Conservation (phyloP, 2,113 vertebrate species). For the Cynocephalus volans region DNA sequence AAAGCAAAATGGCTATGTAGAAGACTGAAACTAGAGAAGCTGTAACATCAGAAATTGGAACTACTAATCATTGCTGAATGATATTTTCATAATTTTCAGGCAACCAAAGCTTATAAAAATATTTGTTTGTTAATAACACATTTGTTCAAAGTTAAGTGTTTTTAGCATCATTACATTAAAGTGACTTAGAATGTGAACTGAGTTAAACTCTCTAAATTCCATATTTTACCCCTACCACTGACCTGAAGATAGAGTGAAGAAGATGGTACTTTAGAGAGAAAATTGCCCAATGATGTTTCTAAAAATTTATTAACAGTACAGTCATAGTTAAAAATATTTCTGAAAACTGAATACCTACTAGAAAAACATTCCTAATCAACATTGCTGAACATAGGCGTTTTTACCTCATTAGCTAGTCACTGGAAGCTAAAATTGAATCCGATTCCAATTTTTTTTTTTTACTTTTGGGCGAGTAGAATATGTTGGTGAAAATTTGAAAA, state of each 20-base stretch:
- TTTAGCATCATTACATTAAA: background rate
- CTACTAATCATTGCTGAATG: background rate
- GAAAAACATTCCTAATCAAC: slow-evolving; percentile 63
- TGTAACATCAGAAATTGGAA: background rate
- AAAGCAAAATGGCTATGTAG: background rate
- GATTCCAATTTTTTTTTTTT: slow-evolving; percentile 37
- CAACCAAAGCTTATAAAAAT: background rate
- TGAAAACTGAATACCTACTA: background rate
- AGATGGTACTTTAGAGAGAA: background rate
- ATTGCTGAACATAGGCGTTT: slow-evolving; percentile 41
- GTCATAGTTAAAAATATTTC: background rate
- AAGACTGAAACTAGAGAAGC: background rate
- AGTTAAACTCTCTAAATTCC: background rate
- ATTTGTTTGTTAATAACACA: background rate
- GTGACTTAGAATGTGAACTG: background rate
- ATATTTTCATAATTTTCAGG: background rate
- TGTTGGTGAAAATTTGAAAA: slow-evolving; percentile 33
- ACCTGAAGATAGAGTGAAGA: slow-evolving; percentile 36
- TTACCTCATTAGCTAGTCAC: slow-evolving; percentile 54
- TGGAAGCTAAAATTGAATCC: slow-evolving; percentile 34
- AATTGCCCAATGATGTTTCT: background rate
- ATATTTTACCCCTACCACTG: background rate
- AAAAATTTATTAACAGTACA: slow-evolving; percentile 4
- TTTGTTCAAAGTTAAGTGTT: background rate
- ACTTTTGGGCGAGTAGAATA: slow-evolving; percentile 34